Evolutionary conservation across 2,888 invertebrate species (phyloP).

Genomic region (Sinotaia quadrata): DNA sequence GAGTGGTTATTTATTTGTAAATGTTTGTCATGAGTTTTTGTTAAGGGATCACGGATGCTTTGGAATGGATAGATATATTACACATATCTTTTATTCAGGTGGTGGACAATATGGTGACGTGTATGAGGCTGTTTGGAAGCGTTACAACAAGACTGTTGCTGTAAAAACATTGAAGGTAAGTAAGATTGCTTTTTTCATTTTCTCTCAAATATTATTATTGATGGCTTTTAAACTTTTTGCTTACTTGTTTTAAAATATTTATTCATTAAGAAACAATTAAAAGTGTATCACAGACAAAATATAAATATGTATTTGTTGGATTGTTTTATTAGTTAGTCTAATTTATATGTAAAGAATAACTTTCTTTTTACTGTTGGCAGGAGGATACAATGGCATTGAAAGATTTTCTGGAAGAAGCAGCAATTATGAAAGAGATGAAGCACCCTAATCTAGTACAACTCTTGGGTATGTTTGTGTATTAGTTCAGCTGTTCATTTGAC

Average conservation of each 20-base stretch:
- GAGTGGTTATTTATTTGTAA: no score
- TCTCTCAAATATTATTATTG: neutral
- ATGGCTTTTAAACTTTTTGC: no score
- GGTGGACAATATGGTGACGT: constrained; percentile 88
- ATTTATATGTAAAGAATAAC: neutral
- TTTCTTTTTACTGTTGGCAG: constrained; percentile 65
- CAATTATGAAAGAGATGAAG: constrained; percentile 99
- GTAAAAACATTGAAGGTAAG: constrained; percentile 94
- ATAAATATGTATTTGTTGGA: neutral
- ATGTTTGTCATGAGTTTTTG: no score
- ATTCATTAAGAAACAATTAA: no score
- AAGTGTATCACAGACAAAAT: no score
- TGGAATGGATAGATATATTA: no score
- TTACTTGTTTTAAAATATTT: no score
- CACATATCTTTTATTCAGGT: constrained; percentile 77
- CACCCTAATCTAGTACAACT: constrained; percentile 98
- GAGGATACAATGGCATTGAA: constrained; percentile 99
- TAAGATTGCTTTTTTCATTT: neutral
- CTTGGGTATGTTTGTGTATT: constrained; percentile 83
- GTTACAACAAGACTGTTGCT: constrained; percentile 97
- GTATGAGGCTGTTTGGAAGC: constrained; percentile 95
- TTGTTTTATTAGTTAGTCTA: neutral
- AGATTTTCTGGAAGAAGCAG: constrained; percentile 98
- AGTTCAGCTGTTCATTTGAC: no score
- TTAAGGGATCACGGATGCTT: no score